Evolutionary conservation across 1,140 invertebrate genomes (phyloP).

Genomic region (Campoletis sonorensis): DNA sequence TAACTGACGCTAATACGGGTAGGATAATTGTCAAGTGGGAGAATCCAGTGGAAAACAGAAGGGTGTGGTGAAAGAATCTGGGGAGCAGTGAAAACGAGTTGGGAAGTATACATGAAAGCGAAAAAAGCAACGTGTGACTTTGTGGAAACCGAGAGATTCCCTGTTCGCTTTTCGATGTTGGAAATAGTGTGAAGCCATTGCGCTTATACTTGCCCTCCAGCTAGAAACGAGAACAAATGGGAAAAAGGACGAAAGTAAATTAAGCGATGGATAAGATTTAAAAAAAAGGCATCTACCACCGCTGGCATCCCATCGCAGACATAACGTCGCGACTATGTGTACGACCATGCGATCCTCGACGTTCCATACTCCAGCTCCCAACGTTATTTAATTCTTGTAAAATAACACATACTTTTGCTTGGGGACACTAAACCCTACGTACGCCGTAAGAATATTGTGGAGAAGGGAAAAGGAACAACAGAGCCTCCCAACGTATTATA

Average conservation of each 20-base stretch:
- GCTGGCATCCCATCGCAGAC: not conserved
- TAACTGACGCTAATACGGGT: not conserved
- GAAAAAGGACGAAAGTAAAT: conserved; percentile 15
- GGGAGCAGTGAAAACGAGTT: not conserved
- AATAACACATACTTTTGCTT: conserved; percentile 25
- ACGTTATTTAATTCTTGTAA: conserved; percentile 11
- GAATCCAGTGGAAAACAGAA: conserved; percentile 6
- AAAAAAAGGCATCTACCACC: not conserved
- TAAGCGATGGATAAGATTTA: not conserved
- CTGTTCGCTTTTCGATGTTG: not conserved
- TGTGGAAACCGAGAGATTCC: not conserved
- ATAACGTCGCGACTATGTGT: not conserved
- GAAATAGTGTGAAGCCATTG: conserved; percentile 9
- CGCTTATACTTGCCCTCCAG: conserved; percentile 2
- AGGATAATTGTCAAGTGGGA: conserved; percentile 6
- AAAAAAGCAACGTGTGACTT: not conserved
- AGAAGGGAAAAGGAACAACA: not conserved
- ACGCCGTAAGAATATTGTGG: conserved; percentile 16
- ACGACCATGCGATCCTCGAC: not conserved
- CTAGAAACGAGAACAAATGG: conserved; percentile 18
- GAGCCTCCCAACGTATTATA: conserved; percentile 11
- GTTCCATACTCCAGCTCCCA: not conserved
- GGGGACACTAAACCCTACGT: not conserved
- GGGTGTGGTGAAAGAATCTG: conserved; percentile 11
- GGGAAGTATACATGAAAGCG: not conserved